phyloP scores from a whole-genome alignment of 2,888 invertebrate species.

The Liodrosophila aerea region DNA sequence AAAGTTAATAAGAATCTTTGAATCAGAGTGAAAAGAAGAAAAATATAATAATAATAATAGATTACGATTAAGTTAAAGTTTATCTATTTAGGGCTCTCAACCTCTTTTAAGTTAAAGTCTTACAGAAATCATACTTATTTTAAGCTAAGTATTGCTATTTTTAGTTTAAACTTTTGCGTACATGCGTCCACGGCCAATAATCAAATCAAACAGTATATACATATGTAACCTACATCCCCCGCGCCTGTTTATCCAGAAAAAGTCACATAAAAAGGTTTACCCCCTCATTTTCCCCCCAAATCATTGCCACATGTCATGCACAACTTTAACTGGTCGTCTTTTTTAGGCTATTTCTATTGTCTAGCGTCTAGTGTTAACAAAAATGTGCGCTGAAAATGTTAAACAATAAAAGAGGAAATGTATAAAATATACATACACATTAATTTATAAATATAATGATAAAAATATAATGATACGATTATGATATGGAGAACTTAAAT shows the following conservation, averaged over 20 bases:
- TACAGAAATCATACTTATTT: constrained; percentile 59
- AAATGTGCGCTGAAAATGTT: constrained; percentile 52
- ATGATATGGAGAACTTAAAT: too few relatives aligned
- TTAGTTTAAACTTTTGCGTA: constrained; percentile 68
- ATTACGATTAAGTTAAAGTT: constrained; percentile 21
- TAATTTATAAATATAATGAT: constrained; percentile 4
- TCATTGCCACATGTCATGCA: constrained; percentile 26
- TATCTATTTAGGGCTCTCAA: constrained; percentile 59
- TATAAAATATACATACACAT: constrained; percentile 8
- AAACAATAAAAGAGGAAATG: constrained; percentile 27
- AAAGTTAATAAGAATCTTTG: constrained; percentile 55
- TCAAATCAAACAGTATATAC: constrained; percentile 7
- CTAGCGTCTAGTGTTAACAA: constrained; percentile 64
- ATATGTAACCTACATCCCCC: constrained; percentile 14
- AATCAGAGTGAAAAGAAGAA: constrained; percentile 24
- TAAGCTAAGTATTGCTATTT: constrained; percentile 73
- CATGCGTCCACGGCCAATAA: constrained; percentile 67
- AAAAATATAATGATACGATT: constrained; percentile 27
- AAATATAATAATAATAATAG: constrained; percentile 53
- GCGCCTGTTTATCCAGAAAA: constrained; percentile 1
- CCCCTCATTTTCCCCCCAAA: constrained; percentile 6
- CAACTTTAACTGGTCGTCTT: constrained; percentile 49
- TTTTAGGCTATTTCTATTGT: constrained; percentile 57
- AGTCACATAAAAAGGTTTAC: too few relatives aligned
- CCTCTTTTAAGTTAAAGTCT: constrained; percentile 56